A percentile compares a stretch with the other conserved stretches of the same genome.
Evolutionary conservation across 2,888 invertebrate genomes (phyloP).

Genomic region (Rhopalosiphum nymphaeae): DNA sequence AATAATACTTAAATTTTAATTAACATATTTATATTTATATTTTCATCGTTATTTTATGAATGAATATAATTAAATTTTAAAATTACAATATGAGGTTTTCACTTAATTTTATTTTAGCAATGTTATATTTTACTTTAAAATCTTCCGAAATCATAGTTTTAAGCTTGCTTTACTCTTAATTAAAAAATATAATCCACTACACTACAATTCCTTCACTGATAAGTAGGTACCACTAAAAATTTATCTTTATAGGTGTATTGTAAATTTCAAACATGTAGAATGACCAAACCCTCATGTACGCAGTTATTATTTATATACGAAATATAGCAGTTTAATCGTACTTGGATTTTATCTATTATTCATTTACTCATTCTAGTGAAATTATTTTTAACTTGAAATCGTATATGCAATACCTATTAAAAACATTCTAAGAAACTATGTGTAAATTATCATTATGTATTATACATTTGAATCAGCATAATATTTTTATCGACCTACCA

Average conservation of each 20-base stretch:
- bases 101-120: not conserved
- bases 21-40: not conserved
- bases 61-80: not conserved
- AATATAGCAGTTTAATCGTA: not conserved
- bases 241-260: not conserved
- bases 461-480: not conserved
- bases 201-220: not conserved
- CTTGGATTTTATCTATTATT: not conserved
- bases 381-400: not conserved
- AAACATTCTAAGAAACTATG: not conserved
- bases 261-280: not conserved
- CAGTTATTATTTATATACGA: not conserved
- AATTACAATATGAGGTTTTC: not conserved
- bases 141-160: not conserved
- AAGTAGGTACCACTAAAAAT: not conserved
- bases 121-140: not conserved
- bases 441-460: not conserved
- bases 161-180: not conserved
- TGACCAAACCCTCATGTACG: not conserved
- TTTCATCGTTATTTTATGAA: not conserved
- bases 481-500: not conserved
- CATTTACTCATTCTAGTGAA: not conserved
- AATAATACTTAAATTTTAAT: not conserved
- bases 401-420: not conserved
- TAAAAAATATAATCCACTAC: not conserved